Base-by-base conservation (phyloP, 2,888 invertebrate genomes). In the Nemotelus nigrinus region DNA sequence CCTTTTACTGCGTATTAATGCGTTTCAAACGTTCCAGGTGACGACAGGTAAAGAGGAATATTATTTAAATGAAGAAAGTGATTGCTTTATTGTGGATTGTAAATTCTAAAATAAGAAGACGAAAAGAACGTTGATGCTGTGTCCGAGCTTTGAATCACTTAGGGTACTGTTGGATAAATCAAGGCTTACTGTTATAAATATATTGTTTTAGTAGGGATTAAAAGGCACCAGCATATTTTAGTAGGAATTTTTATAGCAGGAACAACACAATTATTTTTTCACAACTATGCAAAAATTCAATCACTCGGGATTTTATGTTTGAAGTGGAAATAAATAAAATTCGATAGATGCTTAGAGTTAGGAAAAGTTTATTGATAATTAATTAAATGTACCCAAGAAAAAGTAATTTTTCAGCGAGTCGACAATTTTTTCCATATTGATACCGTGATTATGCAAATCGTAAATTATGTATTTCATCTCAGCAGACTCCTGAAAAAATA, bases 381-480 rank as follows among this genome's bases (percentile, higher is more conserved):
- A 64, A 68, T 82, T 84, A 80, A 86, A 85, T 64, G 83, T 82
- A 67, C 85, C 84, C 25, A 86, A 82, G 78, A 86, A 85, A 78
- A 86, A 85, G 81, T 85, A 86, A 1, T 84, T 83, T 79, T 86
- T 86, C 2, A 86, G 81, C 3, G 85, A 85, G 76, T 86, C 86
- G 44, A 85, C 83, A 79, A 86, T 86, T 71, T 83, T 82, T 70
- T 83, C 82, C 77, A 86, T 81, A 76, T 86, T 84, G 80, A 86
- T 85, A 63, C 85, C 84, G 74, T 86, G 84, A 78, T 84, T 84
- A 80, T 86, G 85, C 71, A 86, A 78, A 55, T 83, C 84, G 76
- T 83, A 83, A 47, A 85, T 83, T 74, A 85, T 79, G 80, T 84
- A 83, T 78, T 84, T 83, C 72, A 86, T 79, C 25, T 84, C 82